Conservation (phyloP, 2,888 invertebrate genomes). For the Margaritifera margaritifera region DNA sequence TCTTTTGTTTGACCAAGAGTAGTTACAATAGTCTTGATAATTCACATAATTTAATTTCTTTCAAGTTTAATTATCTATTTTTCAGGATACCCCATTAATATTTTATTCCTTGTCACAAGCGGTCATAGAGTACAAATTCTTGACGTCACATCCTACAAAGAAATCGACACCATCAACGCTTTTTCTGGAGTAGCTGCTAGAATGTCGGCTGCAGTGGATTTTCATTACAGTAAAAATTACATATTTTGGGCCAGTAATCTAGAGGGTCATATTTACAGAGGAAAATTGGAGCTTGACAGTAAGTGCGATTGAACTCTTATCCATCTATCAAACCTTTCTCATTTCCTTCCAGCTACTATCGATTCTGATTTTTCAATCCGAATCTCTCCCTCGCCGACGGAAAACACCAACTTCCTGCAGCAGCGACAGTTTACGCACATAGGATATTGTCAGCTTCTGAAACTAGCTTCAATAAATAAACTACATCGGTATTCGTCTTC, state of each 20-base stretch:
- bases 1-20: no score
- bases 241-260: conserved; percentile 32
- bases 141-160: conserved; percentile 20
- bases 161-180: conserved; percentile 29
- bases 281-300: conserved; percentile 18
- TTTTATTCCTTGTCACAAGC: conserved; percentile 24
- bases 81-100: conserved; percentile 21
- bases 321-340: no score
- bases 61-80: not conserved
- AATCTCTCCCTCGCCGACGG: no score
- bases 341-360: no score
- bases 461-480: no score
- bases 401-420: no score
- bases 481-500: no score
- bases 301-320: conserved; percentile 6
- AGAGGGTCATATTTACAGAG: conserved; percentile 28
- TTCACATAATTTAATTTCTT: no score
- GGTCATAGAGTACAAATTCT: conserved; percentile 30
- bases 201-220: conserved; percentile 23
- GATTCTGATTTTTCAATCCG: no score
- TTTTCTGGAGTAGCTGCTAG: conserved; percentile 10
- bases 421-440: no score
- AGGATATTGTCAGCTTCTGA: no score
- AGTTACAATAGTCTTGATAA: no score
- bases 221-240: conserved; percentile 16